These are phyloP conservation scores for Channa maculata DNA, from an alignment of 2,113 vertebrate genomes.

Conservation along the genomic window DNA sequence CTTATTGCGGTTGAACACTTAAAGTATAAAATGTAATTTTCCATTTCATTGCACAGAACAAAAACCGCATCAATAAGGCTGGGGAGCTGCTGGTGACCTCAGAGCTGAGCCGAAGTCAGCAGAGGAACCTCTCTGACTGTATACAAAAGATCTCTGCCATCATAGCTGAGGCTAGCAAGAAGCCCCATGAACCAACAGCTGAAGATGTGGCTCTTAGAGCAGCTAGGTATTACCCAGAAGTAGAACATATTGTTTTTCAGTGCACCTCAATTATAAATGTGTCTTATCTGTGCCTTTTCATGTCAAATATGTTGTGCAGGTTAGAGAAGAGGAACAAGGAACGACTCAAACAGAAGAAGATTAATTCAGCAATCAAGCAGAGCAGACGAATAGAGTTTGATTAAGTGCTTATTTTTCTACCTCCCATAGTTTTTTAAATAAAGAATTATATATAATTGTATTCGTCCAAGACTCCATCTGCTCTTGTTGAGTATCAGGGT, in stretches of 20 bases:
- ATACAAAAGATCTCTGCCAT: slow-evolving; percentile 91
- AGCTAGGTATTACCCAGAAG: slow-evolving; percentile 81
- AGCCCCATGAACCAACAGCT: slow-evolving; percentile 79
- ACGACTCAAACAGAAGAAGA: slow-evolving; percentile 80
- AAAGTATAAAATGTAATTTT: no score
- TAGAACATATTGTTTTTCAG: accelerated
- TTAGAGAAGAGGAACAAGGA: slow-evolving; percentile 75
- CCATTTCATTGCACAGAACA: slow-evolving; percentile 80
- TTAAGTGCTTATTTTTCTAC: slow-evolving; percentile 35
- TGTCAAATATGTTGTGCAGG: slow-evolving; percentile 64
- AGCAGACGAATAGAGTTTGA: slow-evolving; percentile 79
- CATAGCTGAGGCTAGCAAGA: slow-evolving; percentile 83
- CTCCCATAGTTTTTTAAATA: neutral
- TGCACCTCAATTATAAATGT: neutral
- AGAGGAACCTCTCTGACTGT: slow-evolving; percentile 90
- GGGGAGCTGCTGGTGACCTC: slow-evolving; percentile 93
- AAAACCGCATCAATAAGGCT: slow-evolving; percentile 88
- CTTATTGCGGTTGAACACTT: no score
- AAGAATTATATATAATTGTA: no score
- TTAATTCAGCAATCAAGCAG: slow-evolving; percentile 72
- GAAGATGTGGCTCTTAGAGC: slow-evolving; percentile 81
- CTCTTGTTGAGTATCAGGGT: no score
- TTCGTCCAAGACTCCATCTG: no score
- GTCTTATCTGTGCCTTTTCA: neutral
- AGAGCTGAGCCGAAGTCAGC: slow-evolving; percentile 91